Percentiles rank a stretch among this genome's conserved stretches.
These are phyloP conservation scores for Antitype chi DNA, from an alignment of 2,888 invertebrate genomes.

Conservation along the genomic window DNA sequence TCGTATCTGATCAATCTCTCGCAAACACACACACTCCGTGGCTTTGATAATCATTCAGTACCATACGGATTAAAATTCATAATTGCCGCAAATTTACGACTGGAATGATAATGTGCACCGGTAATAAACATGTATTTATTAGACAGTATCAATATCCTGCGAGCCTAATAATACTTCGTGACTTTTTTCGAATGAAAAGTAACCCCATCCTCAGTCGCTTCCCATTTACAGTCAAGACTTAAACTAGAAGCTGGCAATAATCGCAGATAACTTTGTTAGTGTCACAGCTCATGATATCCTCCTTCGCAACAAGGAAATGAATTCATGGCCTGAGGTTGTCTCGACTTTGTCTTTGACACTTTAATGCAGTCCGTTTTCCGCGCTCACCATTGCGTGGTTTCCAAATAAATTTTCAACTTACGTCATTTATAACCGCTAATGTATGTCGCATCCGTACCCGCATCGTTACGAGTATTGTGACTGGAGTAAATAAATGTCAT, in stretches of 20 bases:
- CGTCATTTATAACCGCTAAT: conserved; percentile 67
- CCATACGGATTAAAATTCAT: conserved; percentile 13
- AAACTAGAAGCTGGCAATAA: conserved; percentile 8
- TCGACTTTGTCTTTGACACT: conserved; percentile 64
- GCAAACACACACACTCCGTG: not conserved
- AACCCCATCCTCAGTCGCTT: not conserved
- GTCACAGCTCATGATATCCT: conserved; percentile 8
- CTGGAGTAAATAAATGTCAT: conserved; percentile 52
- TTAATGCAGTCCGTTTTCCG: conserved; percentile 55
- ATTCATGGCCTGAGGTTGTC: conserved; percentile 40
- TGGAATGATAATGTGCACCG: not conserved
- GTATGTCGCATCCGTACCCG: conserved; percentile 67
- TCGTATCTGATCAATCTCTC: too few relatives aligned
- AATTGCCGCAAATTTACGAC: conserved; percentile 1
- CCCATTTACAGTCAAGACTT: not conserved
- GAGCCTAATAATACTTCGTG: too few relatives aligned
- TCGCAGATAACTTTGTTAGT: conserved; percentile 12
- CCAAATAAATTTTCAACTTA: conserved; percentile 66
- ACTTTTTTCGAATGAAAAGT: too few relatives aligned
- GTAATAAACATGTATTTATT: not conserved
- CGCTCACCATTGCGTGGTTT: conserved; percentile 58
- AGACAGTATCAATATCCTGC: not conserved
- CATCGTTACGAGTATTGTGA: conserved; percentile 61
- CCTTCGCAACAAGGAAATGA: conserved; percentile 51
- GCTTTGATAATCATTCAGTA: not conserved